A percentile compares a stretch with the other conserved stretches of the same genome.
Conservation (phyloP, 2,888 invertebrate species). For the Hirtodrosophila duncani region DNA sequence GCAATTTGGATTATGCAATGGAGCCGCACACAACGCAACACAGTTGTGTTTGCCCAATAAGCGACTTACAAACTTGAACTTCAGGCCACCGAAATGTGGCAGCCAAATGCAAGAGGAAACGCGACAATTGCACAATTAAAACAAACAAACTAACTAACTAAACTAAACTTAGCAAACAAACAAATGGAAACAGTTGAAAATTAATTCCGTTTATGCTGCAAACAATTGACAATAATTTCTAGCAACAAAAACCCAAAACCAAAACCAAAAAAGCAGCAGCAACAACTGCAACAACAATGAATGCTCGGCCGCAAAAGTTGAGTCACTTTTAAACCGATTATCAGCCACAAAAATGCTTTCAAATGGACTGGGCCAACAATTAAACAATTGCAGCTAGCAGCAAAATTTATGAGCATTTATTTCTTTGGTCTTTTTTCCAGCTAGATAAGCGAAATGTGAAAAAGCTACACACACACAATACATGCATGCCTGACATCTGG, state of each 20-base stretch:
- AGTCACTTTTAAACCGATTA: constrained; percentile 71
- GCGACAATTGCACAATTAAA: constrained; percentile 63
- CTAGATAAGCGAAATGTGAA: constrained; percentile 42
- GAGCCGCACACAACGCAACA: too few relatives aligned
- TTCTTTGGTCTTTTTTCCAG: constrained; percentile 24
- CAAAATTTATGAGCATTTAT: constrained; percentile 55
- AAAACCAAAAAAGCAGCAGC: constrained; percentile 15
- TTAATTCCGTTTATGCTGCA: constrained; percentile 56
- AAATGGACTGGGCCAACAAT: constrained; percentile 47
- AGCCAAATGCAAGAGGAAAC: constrained; percentile 14
- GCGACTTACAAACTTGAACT: constrained; percentile 47
- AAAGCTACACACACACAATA: constrained; percentile 1
- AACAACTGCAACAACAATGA: constrained; percentile 22
- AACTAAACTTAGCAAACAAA: constrained; percentile 25
- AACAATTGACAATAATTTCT: constrained; percentile 67
- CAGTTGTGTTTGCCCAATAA: too few relatives aligned
- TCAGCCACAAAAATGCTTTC: constrained; percentile 35
- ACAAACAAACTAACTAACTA: constrained; percentile 17
- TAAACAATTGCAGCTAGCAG: constrained; percentile 63
- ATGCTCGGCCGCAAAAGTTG: constrained; percentile 54
- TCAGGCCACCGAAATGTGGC: constrained; percentile 31
- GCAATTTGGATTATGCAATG: neutral
- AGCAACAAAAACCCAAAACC: constrained; percentile 9
- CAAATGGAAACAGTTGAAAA: constrained; percentile 43
- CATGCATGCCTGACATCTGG: neutral